Conservation (phyloP, 1,140 invertebrate species). For the Cecropterus lyciades region DNA sequence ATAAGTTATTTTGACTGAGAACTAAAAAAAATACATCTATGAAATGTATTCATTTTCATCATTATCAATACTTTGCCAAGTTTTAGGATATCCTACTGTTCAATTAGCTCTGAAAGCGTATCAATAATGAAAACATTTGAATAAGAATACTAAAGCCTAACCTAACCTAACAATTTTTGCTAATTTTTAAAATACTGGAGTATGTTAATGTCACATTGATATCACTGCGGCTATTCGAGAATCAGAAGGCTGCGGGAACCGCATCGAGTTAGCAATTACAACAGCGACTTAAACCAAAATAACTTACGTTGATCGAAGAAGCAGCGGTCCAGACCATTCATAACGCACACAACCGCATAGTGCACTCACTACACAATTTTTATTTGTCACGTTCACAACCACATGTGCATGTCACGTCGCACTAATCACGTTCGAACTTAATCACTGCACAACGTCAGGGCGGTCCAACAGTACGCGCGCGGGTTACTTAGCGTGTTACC, state of each 20-base stretch:
- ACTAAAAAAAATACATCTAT: too few species aligned
- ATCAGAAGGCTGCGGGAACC: constrained; percentile 25
- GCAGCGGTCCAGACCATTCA: constrained; percentile 82
- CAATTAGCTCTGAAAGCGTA: too few species aligned
- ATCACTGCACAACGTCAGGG: constrained; percentile 75
- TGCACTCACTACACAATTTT: constrained; percentile 74
- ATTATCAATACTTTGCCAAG: too few species aligned
- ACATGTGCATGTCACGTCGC: constrained; percentile 62
- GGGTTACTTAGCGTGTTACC: constrained; percentile 55
- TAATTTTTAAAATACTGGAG: neutral
- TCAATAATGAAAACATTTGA: neutral
- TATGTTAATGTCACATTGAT: neutral
- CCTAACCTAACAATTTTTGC: neutral
- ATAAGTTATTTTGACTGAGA: too few species aligned
- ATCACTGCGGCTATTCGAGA: neutral
- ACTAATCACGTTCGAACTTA: constrained; percentile 73
- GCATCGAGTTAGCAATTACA: constrained; percentile 40
- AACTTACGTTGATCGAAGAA: constrained; percentile 83
- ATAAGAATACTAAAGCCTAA: neutral
- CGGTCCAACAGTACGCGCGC: constrained; percentile 52
- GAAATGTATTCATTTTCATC: too few species aligned
- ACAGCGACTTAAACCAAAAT: constrained; percentile 50
- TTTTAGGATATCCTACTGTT: too few species aligned
- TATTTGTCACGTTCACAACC: constrained; percentile 70
- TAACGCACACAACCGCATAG: constrained; percentile 79